Evolutionary conservation across 1,140 invertebrate species (phyloP).

Genomic region (Hyles vespertilio): DNA sequence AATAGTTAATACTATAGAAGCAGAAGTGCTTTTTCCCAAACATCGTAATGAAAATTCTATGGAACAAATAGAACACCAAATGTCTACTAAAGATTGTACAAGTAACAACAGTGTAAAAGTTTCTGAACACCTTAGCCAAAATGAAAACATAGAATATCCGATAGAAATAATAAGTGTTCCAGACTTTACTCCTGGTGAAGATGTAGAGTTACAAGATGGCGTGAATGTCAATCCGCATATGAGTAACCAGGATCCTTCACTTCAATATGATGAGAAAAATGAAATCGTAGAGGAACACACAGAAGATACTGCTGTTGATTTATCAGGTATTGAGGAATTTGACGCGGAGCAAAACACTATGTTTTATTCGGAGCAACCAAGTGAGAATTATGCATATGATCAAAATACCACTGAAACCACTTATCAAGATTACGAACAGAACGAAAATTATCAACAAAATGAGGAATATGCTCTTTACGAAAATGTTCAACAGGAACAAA

Average conservation of each 20-base stretch:
- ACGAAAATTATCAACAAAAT: constrained; percentile 33
- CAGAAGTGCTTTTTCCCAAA: too few relatives aligned
- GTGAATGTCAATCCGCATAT: constrained; percentile 16
- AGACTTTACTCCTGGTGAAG: constrained; percentile 19
- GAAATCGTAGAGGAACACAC: constrained; percentile 7
- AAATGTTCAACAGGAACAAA: constrained; percentile 31
- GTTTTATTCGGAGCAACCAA: constrained; percentile 45
- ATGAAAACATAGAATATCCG: constrained; percentile 15
- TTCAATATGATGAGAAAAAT: background rate
- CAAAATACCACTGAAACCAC: constrained; percentile 16
- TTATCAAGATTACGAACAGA: constrained; percentile 24
- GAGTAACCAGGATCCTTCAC: background rate
- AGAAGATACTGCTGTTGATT: constrained; percentile 11
- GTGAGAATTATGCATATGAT: constrained; percentile 29
- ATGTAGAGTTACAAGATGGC: constrained; percentile 13
- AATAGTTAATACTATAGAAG: too few relatives aligned
- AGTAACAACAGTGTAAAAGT: background rate
- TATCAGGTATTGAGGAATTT: constrained; percentile 38
- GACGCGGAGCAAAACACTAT: constrained; percentile 48
- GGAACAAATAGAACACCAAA: too few relatives aligned
- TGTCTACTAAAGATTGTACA: background rate
- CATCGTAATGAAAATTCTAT: too few relatives aligned
- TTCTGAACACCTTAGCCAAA: background rate
- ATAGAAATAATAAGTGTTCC: constrained; percentile 19
- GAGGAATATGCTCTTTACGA: constrained; percentile 48